Conservation (phyloP, 2,113 vertebrate species). For the Otis tarda region DNA sequence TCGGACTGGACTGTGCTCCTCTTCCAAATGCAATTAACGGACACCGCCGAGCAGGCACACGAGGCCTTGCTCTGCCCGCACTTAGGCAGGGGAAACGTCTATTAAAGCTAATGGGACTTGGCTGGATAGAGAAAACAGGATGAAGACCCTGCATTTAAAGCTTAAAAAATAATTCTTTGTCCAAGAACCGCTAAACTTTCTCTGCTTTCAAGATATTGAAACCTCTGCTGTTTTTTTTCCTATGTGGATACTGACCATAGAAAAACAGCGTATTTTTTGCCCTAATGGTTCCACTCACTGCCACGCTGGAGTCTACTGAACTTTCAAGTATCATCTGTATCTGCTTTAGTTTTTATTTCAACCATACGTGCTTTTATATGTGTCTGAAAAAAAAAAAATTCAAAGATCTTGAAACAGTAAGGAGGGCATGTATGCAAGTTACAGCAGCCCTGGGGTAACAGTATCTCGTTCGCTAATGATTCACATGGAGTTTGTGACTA, state of each 20-base stretch:
- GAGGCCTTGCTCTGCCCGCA: not conserved
- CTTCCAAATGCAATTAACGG: conserved; percentile 27
- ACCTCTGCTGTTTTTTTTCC: not conserved
- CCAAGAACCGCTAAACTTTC: not conserved
- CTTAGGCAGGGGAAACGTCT: not conserved
- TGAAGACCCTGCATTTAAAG: not conserved
- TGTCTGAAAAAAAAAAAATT: conserved; percentile 57
- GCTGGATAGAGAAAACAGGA: not conserved
- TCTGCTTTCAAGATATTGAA: not conserved
- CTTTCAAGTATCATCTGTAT: conserved; percentile 57
- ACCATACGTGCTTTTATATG: conserved; percentile 46
- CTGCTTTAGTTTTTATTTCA: conserved; percentile 70
- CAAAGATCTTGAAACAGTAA: conserved; percentile 45
- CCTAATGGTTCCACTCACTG: not conserved
- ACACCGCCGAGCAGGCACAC: not conserved
- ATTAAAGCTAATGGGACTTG: conserved; percentile 1
- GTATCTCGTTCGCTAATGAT: conserved; percentile 42
- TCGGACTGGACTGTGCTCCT: not conserved
- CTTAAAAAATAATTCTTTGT: not conserved
- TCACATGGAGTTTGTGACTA: conserved; percentile 38
- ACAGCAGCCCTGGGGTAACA: conserved; percentile 26
- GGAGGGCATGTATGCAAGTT: conserved; percentile 38
- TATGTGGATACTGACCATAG: not conserved
- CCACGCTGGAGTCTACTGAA: not conserved
- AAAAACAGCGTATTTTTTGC: not conserved